Base-by-base conservation (phyloP, 1,140 invertebrate genomes). In the Chironomus striatipennis region DNA sequence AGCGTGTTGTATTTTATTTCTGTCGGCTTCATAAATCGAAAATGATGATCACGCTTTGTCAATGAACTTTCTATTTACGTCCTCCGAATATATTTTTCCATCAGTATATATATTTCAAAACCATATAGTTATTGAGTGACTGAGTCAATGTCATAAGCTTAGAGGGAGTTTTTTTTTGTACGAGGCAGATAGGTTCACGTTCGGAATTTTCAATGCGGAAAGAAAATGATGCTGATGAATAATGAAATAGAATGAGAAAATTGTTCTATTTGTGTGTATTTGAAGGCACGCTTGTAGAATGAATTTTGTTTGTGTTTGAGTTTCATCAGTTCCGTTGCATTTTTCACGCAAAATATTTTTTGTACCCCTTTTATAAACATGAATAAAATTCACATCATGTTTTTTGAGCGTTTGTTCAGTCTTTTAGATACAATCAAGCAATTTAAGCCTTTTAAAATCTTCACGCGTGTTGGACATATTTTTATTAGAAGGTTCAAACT, bases 1-100 rank as follows among this genome's bases (percentile, higher is more conserved):
- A n/a, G 47, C 47, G 47, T 57, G 47, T 4, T n/a, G 12, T 1
- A 57, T 57, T 34, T 34, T 34, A 34, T 34, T 34, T 5, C 24
- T 34, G 24, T 34, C 24, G 24, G 24, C 12, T 57, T 57, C n/a
- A 57, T 57, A 57, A 57, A 57, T 57, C 47, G 47, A 57, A 57
- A 57, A 57, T 57, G 47, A 57, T 57, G 47, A 57, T 57, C 47
- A 57, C 47, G 47, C 47, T 57, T 57, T 57, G 47, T 57, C 47
- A 57, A 57, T 57, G 47, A 57, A 57, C 12, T 15, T n/a, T n/a
- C 12, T n/a, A 12, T 57, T 57, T 1, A 57, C 12, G 47, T 57
- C 8, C 47, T 15, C 8, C 12, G n/a, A n/a, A n/a, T 34, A 34
- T 34, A 34, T 34, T 34, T 34, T 34, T 34, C 1, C 24, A 34